Conservation (phyloP, 1,140 invertebrate genomes). For the Papilio aristodemus region DNA sequence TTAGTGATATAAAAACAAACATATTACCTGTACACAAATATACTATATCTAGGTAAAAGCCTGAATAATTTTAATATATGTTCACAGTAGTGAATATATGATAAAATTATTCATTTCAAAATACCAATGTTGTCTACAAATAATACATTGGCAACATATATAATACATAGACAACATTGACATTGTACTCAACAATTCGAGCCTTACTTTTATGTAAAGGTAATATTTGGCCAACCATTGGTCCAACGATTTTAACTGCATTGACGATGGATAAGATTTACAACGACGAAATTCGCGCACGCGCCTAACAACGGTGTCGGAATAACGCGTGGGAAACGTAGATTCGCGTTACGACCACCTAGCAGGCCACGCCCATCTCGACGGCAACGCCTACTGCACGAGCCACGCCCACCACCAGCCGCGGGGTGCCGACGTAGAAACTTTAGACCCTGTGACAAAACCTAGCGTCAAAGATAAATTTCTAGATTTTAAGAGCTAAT, state of each 20-base stretch:
- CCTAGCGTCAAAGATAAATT: constrained; percentile 74
- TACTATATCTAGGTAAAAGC: too few species aligned
- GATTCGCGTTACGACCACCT: not conserved
- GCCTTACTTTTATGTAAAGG: not conserved
- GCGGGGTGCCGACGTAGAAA: constrained; percentile 40
- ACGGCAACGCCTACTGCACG: not conserved
- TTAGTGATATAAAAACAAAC: constrained; percentile 32
- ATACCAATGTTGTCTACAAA: not conserved
- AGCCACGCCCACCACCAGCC: not conserved
- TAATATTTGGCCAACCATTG: constrained; percentile 29
- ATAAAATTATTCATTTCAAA: not conserved
- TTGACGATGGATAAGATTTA: not conserved
- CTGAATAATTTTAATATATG: too few species aligned
- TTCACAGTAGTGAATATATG: constrained; percentile 32
- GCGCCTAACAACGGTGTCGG: not conserved
- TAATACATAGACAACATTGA: constrained; percentile 19
- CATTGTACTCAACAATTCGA: constrained; percentile 12
- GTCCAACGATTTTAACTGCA: constrained; percentile 15
- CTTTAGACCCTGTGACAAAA: constrained; percentile 75
- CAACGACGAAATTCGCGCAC: not conserved
- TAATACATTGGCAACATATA: too few species aligned
- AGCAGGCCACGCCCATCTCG: not conserved
- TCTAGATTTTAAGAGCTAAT: constrained; percentile 71
- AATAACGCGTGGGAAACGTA: not conserved
- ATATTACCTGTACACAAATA: constrained; percentile 15